phyloP scores from a whole-genome alignment of 2,797 vertebrate species.

The Aeoliscus strigatus region DNA sequence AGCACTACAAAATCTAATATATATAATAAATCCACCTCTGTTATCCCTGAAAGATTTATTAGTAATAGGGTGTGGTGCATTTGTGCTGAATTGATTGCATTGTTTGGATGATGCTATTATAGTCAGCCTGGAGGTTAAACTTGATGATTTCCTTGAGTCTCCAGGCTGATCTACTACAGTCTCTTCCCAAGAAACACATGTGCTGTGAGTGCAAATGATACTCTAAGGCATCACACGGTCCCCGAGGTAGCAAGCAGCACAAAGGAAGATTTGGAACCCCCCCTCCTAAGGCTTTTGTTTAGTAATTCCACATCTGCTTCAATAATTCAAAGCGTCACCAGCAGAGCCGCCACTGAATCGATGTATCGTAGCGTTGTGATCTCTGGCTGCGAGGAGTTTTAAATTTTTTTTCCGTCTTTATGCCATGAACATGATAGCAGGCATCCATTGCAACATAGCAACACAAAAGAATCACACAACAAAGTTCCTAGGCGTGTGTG shows the following conservation, averaged over 20 bases:
- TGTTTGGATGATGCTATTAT: slow-evolving; percentile 32
- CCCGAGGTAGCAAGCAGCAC: slow-evolving; percentile 53
- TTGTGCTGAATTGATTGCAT: slow-evolving; percentile 29
- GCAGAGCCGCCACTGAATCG: slow-evolving; percentile 35
- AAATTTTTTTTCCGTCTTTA: slow-evolving; percentile 33
- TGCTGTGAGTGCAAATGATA: slow-evolving; percentile 34
- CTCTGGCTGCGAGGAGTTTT: slow-evolving; percentile 37
- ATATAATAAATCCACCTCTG: slow-evolving; percentile 15
- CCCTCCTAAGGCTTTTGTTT: slow-evolving; percentile 62
- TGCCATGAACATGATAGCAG: slow-evolving; percentile 35
- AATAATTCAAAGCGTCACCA: slow-evolving; percentile 67
- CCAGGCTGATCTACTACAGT: slow-evolving; percentile 30
- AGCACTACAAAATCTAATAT: slow-evolving; percentile 16
- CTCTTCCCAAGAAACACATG: slow-evolving; percentile 27
- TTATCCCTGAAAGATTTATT: slow-evolving; percentile 31
- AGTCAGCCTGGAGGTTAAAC: slow-evolving; percentile 34
- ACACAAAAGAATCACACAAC: slow-evolving; percentile 36
- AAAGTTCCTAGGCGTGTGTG: slow-evolving; percentile 15
- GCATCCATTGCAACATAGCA: slow-evolving; percentile 22
- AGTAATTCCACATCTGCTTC: slow-evolving; percentile 67
- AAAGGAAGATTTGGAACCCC: slow-evolving; percentile 66
- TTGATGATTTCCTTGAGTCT: slow-evolving; percentile 47
- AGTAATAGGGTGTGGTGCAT: slow-evolving; percentile 19
- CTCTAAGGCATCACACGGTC: slow-evolving; percentile 54
- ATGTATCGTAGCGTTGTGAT: slow-evolving; percentile 50